phyloP scores from a whole-genome alignment of 2,888 invertebrate genomes.

The Stenchaetothrips biformis region DNA sequence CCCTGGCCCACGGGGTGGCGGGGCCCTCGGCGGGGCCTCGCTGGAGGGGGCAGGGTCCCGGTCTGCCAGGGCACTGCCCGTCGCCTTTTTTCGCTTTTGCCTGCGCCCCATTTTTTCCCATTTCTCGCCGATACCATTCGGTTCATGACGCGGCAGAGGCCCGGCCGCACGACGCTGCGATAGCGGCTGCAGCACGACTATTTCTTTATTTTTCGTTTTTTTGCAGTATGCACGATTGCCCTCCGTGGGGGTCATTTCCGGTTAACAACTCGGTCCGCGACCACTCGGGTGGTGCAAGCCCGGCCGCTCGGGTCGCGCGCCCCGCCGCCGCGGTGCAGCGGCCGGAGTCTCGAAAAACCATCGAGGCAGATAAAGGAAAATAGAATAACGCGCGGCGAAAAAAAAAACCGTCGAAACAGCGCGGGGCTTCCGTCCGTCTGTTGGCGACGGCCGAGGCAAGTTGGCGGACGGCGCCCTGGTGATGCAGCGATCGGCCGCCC shows the following conservation, averaged over 20 bases:
- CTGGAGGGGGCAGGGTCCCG: too few species aligned
- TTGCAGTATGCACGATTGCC: constrained; percentile 13
- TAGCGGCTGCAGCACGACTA: not conserved
- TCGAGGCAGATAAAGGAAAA: too few species aligned
- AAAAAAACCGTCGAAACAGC: not conserved
- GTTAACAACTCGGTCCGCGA: constrained; percentile 11
- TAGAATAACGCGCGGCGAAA: not conserved
- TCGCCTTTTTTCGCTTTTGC: not conserved
- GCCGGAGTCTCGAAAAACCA: not conserved
- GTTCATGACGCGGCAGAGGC: not conserved
- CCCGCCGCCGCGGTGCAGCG: not conserved
- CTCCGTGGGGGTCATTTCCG: constrained; percentile 1
- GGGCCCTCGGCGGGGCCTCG: too few species aligned
- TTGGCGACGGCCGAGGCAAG: not conserved
- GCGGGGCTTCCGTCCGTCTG: not conserved
- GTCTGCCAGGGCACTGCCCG: not conserved
- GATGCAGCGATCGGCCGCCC: not conserved
- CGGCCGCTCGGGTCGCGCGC: not conserved
- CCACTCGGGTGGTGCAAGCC: not conserved
- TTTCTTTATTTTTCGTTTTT: not conserved
- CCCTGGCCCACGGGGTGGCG: too few species aligned
- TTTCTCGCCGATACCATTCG: not conserved
- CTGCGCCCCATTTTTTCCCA: not conserved
- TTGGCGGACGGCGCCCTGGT: not conserved
- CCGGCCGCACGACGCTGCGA: not conserved